Conservation (phyloP, 1,140 invertebrate genomes). For the Grapholita molesta region DNA sequence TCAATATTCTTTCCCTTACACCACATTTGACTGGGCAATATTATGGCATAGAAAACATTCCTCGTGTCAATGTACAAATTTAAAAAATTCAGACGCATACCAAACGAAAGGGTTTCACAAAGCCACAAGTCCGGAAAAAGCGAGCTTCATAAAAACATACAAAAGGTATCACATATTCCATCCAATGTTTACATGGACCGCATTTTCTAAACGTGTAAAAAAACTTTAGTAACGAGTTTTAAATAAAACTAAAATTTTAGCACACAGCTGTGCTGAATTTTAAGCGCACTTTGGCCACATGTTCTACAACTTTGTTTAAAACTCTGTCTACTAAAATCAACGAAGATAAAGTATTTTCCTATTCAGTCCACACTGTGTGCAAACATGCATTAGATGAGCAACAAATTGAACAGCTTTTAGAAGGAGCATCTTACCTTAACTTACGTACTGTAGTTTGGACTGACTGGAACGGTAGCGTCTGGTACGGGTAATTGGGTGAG, state of each 20-base stretch:
- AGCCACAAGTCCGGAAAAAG: constrained; percentile 7
- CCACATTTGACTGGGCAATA: not conserved
- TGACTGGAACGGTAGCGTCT: not conserved
- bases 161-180: constrained; percentile 5
- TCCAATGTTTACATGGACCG: not conserved
- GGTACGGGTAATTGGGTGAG: too few species aligned
- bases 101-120: not conserved
- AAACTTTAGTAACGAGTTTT: constrained; percentile 22
- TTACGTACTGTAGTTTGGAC: not conserved
- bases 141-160: not conserved
- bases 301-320: constrained; percentile 50
- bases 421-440: constrained; percentile 18
- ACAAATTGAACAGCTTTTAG: constrained; percentile 19
- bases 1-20: not conserved
- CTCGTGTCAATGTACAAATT: constrained; percentile 10
- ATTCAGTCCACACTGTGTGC: constrained; percentile 19
- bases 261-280: constrained; percentile 39
- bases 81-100: not conserved
- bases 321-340: constrained; percentile 35
- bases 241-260: constrained; percentile 49
- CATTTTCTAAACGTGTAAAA: constrained; percentile 21
- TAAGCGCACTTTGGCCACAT: constrained; percentile 37
- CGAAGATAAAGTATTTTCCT: constrained; percentile 31
- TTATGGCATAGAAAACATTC: not conserved
- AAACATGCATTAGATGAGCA: not conserved